Conservation (phyloP, 2,888 invertebrate genomes). For the Eueremaeus valkanovi region DNA sequence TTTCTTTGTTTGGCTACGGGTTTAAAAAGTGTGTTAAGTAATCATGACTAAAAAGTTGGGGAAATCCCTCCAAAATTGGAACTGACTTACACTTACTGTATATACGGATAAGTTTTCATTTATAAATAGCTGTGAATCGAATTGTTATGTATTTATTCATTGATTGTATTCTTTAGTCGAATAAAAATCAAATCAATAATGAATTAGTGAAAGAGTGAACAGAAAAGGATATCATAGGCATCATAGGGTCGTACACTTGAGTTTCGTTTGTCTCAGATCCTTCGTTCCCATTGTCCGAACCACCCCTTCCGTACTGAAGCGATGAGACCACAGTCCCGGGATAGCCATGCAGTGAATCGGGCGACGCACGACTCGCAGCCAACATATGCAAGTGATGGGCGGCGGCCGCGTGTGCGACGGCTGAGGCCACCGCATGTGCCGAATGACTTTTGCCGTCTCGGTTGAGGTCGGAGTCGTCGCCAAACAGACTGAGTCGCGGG, state of each 20-base stretch:
- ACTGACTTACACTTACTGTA: neutral
- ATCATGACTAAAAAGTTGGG: neutral
- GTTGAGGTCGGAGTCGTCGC: conserved; percentile 37
- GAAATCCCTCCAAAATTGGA: neutral
- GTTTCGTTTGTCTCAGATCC: conserved; percentile 53
- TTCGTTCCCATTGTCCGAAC: conserved; percentile 67
- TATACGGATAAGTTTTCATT: neutral
- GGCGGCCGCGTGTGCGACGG: conserved; percentile 38
- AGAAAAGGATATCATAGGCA: conserved; percentile 94
- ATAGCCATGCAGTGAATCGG: conserved; percentile 45
- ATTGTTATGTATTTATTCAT: neutral
- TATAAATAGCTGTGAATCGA: neutral
- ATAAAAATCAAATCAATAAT: neutral
- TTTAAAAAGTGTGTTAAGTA: neutral
- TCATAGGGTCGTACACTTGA: conserved; percentile 77
- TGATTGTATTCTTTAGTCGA: neutral
- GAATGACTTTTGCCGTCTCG: conserved; percentile 1
- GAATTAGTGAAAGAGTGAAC: conserved; percentile 50
- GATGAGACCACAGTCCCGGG: conserved; percentile 8
- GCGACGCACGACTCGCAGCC: conserved; percentile 44
- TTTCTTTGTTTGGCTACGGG: neutral
- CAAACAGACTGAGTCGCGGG: conserved; percentile 31
- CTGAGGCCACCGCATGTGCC: conserved; percentile 31
- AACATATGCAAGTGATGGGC: conserved; percentile 42
- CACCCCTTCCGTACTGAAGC: conserved; percentile 51